Conservation (phyloP, 2,797 vertebrate genomes). For the Taeniopygia guttata region DNA sequence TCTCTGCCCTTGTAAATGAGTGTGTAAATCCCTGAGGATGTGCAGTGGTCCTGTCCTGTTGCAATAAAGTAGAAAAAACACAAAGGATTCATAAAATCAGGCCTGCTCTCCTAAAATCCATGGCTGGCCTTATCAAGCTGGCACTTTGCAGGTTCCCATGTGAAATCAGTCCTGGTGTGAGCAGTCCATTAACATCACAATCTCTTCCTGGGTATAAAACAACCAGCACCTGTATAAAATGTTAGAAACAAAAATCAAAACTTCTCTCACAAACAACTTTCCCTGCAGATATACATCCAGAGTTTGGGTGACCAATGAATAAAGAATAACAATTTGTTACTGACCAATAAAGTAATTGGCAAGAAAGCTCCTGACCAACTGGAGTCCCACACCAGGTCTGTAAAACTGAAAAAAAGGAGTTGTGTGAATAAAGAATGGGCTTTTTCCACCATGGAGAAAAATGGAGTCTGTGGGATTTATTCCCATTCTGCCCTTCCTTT, state of each 20-base stretch:
- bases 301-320: not conserved
- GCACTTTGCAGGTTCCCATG: not conserved
- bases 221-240: not conserved
- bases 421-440: not conserved
- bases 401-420: not conserved
- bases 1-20: not conserved
- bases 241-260: not conserved
- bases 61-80: not conserved
- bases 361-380: not conserved
- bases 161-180: not conserved
- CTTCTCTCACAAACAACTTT: not conserved
- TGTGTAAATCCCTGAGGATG: not conserved
- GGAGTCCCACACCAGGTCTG: not conserved
- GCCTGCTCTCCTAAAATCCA: not conserved
- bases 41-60: not conserved
- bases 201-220: not conserved
- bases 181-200: not conserved
- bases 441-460: not conserved
- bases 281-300: not conserved
- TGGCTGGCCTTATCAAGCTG: not conserved
- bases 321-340: not conserved
- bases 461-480: not conserved
- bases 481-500: not conserved
- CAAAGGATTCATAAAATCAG: not conserved
- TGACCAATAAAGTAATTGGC: not conserved